Evolutionary conservation across 2,113 vertebrate genomes (phyloP), one percentile per base, ranked within the genome.

Genomic region (Jaculus jaculus): DNA sequence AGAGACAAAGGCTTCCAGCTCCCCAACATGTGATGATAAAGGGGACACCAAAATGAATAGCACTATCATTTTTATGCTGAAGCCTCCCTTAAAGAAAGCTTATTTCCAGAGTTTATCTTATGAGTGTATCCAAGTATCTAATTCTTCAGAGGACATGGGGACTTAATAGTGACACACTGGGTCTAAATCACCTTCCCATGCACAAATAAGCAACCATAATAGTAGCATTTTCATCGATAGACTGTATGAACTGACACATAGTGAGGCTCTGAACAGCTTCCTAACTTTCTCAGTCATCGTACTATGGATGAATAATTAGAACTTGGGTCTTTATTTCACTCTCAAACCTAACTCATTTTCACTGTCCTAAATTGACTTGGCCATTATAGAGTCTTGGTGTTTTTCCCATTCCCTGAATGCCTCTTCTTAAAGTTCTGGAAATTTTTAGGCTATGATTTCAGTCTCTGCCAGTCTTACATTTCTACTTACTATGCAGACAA

Each of bases 111-210:
- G 39, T 61, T 78, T 72, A 23, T 30, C 21, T 88, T 63, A 15
- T 2, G 39, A 83, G 37, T 30, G 24, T 20, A 17, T 78, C 51
- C 26, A 83, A 7, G 17, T 68, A 24, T 71, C n/a, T 65, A n/a
- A 60, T 23, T 74, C 5, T 3, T 7, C 66, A 81, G 34, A 75
- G 20, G 34, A 80, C 32, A 6, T 13, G 8, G 7, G 60, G 11
- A 17, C 13, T 65, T 42, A 13, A 4, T 23, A 4, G 30, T 34
- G 0, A 28, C 17, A 9, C 47, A 3, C 9, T n/a, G 34, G 16
- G 42, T 51, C 20, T 16, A 54, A 34, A 0, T 34, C 11, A 91
- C 2, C 8, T 66, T 66, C 72, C 16, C n/a, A 23, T 77, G 51
- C 82, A 34, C 9, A 28, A 77, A 68, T 30, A 61, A 90, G 63